phyloP scores from a whole-genome alignment of 2,888 invertebrate genomes.

The Eueremaeus valkanovi region DNA sequence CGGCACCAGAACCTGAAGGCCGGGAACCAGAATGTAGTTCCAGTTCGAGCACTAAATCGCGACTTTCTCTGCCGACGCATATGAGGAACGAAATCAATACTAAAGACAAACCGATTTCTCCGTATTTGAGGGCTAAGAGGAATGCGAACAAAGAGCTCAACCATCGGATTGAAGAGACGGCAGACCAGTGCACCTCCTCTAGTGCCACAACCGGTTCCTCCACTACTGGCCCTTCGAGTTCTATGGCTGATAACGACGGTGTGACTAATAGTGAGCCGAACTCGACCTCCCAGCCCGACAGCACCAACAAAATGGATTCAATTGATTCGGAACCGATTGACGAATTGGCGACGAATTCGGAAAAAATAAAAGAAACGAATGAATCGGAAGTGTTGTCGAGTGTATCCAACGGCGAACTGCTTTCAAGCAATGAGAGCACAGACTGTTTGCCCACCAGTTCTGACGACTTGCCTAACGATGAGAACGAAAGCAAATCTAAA shows the following conservation, averaged over 20 bases:
- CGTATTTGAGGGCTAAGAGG: conserved; percentile 38
- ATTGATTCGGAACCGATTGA: neutral
- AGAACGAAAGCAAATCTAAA: neutral
- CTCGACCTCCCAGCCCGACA: conserved; percentile 12
- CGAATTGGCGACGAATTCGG: neutral
- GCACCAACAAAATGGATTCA: conserved; percentile 5
- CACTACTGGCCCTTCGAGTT: too few relatives aligned
- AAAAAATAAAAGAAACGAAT: neutral
- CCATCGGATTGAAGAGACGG: conserved; percentile 2
- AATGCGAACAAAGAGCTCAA: conserved; percentile 23
- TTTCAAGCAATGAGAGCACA: neutral
- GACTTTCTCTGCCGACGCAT: conserved; percentile 32
- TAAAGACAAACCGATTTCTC: conserved; percentile 36
- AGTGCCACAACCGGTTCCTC: too few relatives aligned
- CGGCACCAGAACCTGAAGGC: neutral
- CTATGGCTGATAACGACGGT: neutral
- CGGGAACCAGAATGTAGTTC: conserved; percentile 18
- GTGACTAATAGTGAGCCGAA: neutral
- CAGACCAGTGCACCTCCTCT: too few relatives aligned
- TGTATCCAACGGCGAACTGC: conserved; percentile 6
- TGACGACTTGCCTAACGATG: neutral
- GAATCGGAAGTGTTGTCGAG: neutral
- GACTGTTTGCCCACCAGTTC: neutral
- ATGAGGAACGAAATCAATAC: conserved; percentile 19
- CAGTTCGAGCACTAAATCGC: neutral